Conservation (phyloP, 2,888 invertebrate species). For the Punctoribates punctum region DNA sequence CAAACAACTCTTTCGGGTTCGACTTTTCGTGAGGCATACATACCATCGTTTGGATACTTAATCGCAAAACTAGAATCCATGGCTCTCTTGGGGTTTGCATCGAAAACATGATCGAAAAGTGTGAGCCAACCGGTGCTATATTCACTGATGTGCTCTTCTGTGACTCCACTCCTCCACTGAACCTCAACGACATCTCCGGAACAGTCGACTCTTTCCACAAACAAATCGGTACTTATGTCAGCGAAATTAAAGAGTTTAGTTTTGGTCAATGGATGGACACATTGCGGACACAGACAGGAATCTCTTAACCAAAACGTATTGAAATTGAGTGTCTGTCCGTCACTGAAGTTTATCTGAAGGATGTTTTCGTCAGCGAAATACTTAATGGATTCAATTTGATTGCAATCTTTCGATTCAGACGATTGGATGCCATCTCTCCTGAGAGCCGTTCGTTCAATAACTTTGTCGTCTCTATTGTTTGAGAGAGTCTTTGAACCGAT, state of each 20-base stretch:
- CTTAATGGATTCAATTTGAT: not conserved
- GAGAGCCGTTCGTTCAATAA: not conserved
- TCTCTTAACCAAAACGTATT: conserved; percentile 51
- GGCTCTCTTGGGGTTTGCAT: no score
- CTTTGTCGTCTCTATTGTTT: not conserved
- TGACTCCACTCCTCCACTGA: not conserved
- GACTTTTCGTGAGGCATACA: not conserved
- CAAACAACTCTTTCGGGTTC: not conserved
- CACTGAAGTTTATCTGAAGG: conserved; percentile 47
- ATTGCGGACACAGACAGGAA: conserved; percentile 44
- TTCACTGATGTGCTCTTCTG: not conserved
- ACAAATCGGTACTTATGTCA: conserved; percentile 35
- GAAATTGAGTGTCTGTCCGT: conserved; percentile 50
- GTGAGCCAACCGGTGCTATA: conserved; percentile 13
- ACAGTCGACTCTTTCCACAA: not conserved
- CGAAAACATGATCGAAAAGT: conserved; percentile 2
- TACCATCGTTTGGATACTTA: conserved; percentile 17
- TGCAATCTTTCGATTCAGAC: not conserved
- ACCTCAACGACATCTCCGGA: not conserved
- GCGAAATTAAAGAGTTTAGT: conserved; percentile 47
- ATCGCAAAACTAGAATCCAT: not conserved
- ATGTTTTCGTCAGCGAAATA: conserved; percentile 1
- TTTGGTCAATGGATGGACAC: conserved; percentile 45
- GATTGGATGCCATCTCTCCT: not conserved
- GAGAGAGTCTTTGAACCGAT: not conserved